phyloP scores from a whole-genome alignment of 2,797 vertebrate genomes.

The Hafferia zeledoni region DNA sequence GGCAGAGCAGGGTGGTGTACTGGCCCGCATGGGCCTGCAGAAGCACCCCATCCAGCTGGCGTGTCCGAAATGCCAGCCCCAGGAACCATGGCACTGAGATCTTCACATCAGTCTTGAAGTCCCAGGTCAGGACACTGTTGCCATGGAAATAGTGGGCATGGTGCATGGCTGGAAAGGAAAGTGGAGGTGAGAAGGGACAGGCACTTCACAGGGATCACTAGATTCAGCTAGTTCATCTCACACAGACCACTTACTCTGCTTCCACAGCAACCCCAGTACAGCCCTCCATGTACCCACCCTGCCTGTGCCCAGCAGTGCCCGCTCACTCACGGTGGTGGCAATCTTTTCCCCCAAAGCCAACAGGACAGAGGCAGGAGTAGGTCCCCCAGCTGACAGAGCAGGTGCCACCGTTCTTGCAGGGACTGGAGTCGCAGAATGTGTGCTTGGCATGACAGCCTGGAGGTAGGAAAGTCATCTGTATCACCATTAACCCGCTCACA shows the following conservation, averaged over 20 bases:
- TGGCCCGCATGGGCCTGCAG: constrained; percentile 92
- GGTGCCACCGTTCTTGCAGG: constrained; percentile 92
- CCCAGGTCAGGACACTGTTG: constrained; percentile 92
- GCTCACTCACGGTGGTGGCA: constrained; percentile 88
- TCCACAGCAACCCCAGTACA: neutral
- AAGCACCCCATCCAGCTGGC: constrained; percentile 85
- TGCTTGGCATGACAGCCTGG: constrained; percentile 94
- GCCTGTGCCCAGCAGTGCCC: neutral
- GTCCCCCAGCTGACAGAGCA: constrained; percentile 94
- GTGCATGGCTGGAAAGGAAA: constrained; percentile 85
- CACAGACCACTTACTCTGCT: neutral
- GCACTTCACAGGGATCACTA: neutral
- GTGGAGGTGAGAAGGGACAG: neutral
- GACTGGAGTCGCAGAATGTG: constrained; percentile 90
- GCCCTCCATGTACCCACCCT: neutral
- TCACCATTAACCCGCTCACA: neutral
- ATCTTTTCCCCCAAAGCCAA: constrained; percentile 96
- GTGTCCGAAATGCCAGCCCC: constrained; percentile 92
- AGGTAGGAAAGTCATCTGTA: neutral
- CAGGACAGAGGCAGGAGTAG: constrained; percentile 92
- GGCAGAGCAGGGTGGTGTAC: constrained; percentile 90
- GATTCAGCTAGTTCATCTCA: neutral
- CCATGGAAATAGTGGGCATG: constrained; percentile 93
- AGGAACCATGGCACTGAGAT: constrained; percentile 95
- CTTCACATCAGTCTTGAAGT: constrained; percentile 91